Percentiles rank a stretch among this genome's conserved stretches.
Conservation (phyloP, 1,140 invertebrate genomes). For the Megalopta genalis region DNA sequence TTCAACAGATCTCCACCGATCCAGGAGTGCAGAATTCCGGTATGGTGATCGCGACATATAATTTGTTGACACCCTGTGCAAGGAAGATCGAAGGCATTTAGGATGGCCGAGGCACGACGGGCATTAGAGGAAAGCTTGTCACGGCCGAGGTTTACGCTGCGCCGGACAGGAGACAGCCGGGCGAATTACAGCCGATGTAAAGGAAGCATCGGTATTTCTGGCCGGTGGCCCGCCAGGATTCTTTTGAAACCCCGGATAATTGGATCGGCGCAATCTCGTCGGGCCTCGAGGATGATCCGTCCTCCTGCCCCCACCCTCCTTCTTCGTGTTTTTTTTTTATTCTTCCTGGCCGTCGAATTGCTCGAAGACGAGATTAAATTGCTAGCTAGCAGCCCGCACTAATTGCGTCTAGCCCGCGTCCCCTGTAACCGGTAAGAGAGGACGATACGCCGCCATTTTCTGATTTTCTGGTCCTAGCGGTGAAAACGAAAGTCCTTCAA, state of each 20-base stretch:
- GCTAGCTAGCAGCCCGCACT: not conserved
- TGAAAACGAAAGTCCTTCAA: too few species aligned
- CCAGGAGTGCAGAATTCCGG: too few species aligned
- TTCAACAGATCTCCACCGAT: too few species aligned
- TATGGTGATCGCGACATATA: too few species aligned
- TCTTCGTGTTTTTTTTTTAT: not conserved
- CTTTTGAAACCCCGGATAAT: constrained; percentile 26
- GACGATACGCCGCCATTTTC: too few species aligned
- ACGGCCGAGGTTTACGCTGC: not conserved
- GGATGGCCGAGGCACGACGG: not conserved
- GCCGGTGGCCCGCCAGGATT: not conserved
- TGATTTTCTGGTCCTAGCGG: too few species aligned
- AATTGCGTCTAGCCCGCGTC: constrained; percentile 9
- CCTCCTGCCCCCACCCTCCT: not conserved
- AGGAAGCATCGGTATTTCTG: constrained; percentile 15
- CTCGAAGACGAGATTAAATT: constrained; percentile 5
- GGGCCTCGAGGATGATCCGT: constrained; percentile 13
- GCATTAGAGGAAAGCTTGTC: not conserved
- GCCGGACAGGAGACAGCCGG: not conserved
- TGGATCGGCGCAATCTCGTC: constrained; percentile 33
- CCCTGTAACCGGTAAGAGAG: too few species aligned
- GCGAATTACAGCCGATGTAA: not conserved
- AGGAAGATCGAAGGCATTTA: not conserved
- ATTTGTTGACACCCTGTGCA: too few species aligned
- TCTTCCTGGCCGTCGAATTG: not conserved